phyloP scores from a whole-genome alignment of 2,113 vertebrate species.

The Carollia perspicillata region DNA sequence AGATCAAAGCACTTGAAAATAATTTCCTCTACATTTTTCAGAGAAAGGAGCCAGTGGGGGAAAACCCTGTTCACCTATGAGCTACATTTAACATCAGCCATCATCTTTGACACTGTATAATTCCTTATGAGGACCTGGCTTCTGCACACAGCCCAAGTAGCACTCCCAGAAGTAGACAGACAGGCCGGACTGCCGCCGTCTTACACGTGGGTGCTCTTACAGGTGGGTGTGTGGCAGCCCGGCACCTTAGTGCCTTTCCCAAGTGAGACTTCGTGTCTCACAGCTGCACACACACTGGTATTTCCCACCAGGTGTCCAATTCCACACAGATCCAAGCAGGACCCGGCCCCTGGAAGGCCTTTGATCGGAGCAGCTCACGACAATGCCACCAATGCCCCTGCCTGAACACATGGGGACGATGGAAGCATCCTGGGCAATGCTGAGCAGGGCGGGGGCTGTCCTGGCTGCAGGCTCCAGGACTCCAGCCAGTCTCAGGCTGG shows the following conservation, averaged over 20 bases:
- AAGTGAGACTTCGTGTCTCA: background rate
- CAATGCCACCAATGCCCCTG: background rate
- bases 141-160: background rate
- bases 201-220: background rate
- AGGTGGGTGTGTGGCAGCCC: background rate
- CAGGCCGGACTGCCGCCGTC: background rate
- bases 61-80: background rate
- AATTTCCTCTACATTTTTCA: background rate
- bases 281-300: background rate
- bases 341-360: background rate
- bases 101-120: background rate
- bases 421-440: background rate
- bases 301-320: background rate
- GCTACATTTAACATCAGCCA: background rate
- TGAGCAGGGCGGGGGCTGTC: background rate
- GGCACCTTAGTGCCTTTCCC: background rate
- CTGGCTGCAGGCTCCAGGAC: background rate
- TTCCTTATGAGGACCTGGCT: background rate
- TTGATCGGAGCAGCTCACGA: background rate
- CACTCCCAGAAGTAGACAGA: background rate
- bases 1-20: conserved; percentile 56
- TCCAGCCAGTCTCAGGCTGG: background rate
- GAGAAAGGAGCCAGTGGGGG: background rate
- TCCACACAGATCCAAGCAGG: background rate
- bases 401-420: background rate